Evolutionary conservation across 2,797 vertebrate species (phyloP).

Genomic region (Chaenodraco wilsoni): DNA sequence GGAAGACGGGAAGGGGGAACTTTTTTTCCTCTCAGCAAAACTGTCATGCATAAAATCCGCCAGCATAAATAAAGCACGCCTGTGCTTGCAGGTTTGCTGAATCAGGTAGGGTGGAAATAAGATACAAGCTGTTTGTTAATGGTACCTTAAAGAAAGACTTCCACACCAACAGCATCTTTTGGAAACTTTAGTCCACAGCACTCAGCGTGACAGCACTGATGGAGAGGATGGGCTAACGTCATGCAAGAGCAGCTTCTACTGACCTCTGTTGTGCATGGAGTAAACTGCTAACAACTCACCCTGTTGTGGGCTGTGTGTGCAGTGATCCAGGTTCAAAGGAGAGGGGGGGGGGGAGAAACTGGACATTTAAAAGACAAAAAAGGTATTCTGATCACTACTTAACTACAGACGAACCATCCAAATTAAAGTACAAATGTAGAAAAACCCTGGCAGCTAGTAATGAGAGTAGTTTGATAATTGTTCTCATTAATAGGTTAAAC

Average conservation of each 20-base stretch:
- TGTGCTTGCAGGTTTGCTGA: conserved; percentile 71
- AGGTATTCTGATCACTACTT: background rate
- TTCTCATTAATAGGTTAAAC: conserved; percentile 22
- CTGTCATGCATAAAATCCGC: conserved; percentile 68
- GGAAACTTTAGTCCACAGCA: conserved; percentile 30
- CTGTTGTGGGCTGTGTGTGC: background rate
- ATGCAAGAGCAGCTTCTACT: conserved; percentile 64
- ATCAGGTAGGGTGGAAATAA: conserved; percentile 64
- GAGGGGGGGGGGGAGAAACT: background rate
- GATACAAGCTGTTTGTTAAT: conserved; percentile 76
- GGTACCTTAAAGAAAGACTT: conserved; percentile 57
- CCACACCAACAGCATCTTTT: conserved; percentile 54
- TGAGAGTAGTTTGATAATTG: conserved; percentile 3
- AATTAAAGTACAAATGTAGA: background rate
- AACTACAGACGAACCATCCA: background rate
- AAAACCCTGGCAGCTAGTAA: background rate
- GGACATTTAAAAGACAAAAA: background rate
- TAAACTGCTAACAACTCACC: conserved; percentile 56
- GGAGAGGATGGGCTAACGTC: conserved; percentile 30
- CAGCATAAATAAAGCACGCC: conserved; percentile 72
- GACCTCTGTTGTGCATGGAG: conserved; percentile 69
- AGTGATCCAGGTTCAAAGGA: background rate
- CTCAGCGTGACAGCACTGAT: conserved; percentile 17
- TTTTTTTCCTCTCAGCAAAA: conserved; percentile 70
- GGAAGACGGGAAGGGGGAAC: conserved; percentile 67